Conservation (phyloP, 2,113 vertebrate genomes). For the Trinectes maculatus region DNA sequence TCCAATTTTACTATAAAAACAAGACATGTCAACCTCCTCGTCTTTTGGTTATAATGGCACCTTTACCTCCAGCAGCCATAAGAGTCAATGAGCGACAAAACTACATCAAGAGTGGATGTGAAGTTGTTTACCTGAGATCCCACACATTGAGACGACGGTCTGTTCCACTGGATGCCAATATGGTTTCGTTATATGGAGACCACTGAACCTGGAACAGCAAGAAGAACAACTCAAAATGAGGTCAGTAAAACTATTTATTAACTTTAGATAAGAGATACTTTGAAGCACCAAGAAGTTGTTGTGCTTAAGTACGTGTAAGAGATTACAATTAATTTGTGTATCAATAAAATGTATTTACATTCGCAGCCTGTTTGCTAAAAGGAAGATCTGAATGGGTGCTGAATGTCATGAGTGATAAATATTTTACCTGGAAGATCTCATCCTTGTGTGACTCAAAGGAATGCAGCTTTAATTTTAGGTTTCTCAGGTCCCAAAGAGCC, state of each 20-base stretch:
- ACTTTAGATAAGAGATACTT: neutral
- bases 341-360: neutral
- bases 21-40: too few species aligned
- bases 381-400: neutral
- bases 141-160: slow-evolving; percentile 88
- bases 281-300: too few species aligned
- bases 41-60: too few species aligned
- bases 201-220: slow-evolving; percentile 85
- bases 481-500: slow-evolving; percentile 93
- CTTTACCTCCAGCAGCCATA: neutral
- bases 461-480: slow-evolving; percentile 93
- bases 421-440: slow-evolving; percentile 93
- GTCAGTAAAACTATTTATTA: neutral
- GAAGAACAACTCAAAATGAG: neutral
- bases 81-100: too few species aligned
- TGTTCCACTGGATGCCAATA: slow-evolving; percentile 89
- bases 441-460: slow-evolving; percentile 97
- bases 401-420: neutral
- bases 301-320: too few species aligned
- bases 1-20: slow-evolving; percentile 89
- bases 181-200: slow-evolving; percentile 92
- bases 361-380: neutral
- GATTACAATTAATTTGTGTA: neutral
- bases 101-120: neutral
- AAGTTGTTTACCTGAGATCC: slow-evolving; percentile 86